These are phyloP conservation scores for Lochmaea capreae DNA, from an alignment of 2,888 invertebrate genomes.

Conservation along the genomic window DNA sequence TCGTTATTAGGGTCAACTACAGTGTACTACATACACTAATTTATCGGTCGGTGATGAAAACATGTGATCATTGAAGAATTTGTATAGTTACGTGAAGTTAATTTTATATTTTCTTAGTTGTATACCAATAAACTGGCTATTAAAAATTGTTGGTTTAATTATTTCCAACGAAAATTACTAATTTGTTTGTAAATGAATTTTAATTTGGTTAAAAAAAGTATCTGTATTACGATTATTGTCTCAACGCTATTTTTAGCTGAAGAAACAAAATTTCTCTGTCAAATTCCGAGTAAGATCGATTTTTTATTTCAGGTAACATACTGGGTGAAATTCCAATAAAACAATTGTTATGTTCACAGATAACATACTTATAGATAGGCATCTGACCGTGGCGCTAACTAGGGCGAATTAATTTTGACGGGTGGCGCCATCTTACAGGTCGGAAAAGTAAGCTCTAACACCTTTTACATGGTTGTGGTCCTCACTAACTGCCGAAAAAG, in stretches of 20 bases:
- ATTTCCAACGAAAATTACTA: too few relatives aligned
- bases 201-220: too few relatives aligned
- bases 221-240: background rate
- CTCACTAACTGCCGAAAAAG: too few relatives aligned
- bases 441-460: too few relatives aligned
- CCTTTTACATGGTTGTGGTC: too few relatives aligned
- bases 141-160: background rate
- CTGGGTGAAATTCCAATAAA: background rate
- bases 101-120: background rate
- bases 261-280: background rate
- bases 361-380: too few relatives aligned
- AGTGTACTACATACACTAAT: constrained; percentile 32
- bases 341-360: too few relatives aligned
- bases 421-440: too few relatives aligned
- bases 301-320: background rate
- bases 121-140: background rate
- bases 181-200: too few relatives aligned
- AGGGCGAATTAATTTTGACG: too few relatives aligned
- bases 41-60: constrained; percentile 12
- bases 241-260: background rate
- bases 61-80: background rate
- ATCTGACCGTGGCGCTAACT: too few relatives aligned
- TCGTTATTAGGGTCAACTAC: constrained; percentile 37
- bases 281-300: background rate
- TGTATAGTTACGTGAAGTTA: background rate